Base-by-base conservation (phyloP, 2,113 vertebrate species). In the Dicerorhinus sumatrensis region DNA sequence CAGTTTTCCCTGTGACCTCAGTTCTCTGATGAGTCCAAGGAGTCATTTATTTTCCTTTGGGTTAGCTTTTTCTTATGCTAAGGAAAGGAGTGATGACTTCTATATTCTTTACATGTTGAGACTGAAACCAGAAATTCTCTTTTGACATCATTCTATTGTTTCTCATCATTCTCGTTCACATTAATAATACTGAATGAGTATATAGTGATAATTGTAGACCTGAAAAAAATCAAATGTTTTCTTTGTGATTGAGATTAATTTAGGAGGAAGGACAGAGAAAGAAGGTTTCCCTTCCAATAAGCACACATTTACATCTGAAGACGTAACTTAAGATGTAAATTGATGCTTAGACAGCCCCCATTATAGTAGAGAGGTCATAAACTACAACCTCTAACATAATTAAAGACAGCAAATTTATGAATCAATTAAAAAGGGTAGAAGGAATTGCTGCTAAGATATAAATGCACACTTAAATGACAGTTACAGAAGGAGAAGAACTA, bases 341-440 rank as follows among this genome's bases (percentile, higher is more conserved):
- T 92, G 93, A 84, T 97, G 58, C 27, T 92, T 62, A 51, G 69
- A 87, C 63, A 87, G 25, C 9, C 63, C 36, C 33, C 33, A 81
- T 95, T 95, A 80, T 62, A 60, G 21, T 62, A 84, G 72, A 92
- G n/a, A 79, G 27, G 48, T 90, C 83, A 65, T 90, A 90, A 96
- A 92, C 88, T 92, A 94, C 33, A 90, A 75, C 33, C 69, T 96
- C 46, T 62, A 92, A 63, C 80, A 72, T 96, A 96, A 97, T 94
- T 96, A 95, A 96, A 90, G 33, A 81, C 6, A 80, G 88, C 0
- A 96, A 92, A 96, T 94, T 96, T 95, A 97, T 97, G 96, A 97
- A 95, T 94, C 70, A 92, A 93, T 97, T 97, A 80, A 86, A 69
- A 97, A 94, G 56, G 36, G 36, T 92, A 18, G 33, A 92, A 92